Evolutionary conservation across 2,797 vertebrate species (phyloP).

Genomic region (Galagoides demidoff): DNA sequence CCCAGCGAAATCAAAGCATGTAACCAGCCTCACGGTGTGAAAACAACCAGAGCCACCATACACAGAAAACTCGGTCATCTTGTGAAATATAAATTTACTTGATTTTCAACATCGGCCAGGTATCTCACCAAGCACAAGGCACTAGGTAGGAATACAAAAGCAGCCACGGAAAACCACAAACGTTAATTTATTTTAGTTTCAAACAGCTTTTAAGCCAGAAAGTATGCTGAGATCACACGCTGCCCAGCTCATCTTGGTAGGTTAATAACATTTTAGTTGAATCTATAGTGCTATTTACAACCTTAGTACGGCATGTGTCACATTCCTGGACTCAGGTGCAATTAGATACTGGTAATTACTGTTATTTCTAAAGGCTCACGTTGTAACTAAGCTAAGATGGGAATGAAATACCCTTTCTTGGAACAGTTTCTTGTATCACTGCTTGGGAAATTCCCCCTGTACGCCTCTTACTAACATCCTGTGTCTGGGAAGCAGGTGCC

Average conservation of each 20-base stretch:
- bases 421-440: slow-evolving; percentile 6
- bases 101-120: background rate
- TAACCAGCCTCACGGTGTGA: background rate
- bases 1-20: slow-evolving; percentile 26
- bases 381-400: slow-evolving; percentile 58
- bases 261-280: slow-evolving; percentile 58
- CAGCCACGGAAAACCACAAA: slow-evolving; percentile 47
- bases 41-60: background rate
- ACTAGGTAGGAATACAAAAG: background rate
- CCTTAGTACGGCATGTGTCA: slow-evolving; percentile 16
- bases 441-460: background rate
- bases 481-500: slow-evolving; percentile 10
- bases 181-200: slow-evolving; percentile 7
- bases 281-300: slow-evolving; percentile 25
- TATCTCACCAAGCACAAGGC: background rate
- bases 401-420: slow-evolving; percentile 60
- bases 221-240: slow-evolving; percentile 44
- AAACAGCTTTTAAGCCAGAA: slow-evolving; percentile 43
- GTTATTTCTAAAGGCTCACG: background rate
- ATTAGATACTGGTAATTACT: slow-evolving; percentile 52
- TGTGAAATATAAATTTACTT: background rate
- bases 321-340: slow-evolving; percentile 14
- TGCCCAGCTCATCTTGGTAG: slow-evolving; percentile 19
- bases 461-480: background rate
- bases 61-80: background rate